Evolutionary conservation across 1,140 invertebrate genomes (phyloP).

Genomic region (Maniola jurtina): DNA sequence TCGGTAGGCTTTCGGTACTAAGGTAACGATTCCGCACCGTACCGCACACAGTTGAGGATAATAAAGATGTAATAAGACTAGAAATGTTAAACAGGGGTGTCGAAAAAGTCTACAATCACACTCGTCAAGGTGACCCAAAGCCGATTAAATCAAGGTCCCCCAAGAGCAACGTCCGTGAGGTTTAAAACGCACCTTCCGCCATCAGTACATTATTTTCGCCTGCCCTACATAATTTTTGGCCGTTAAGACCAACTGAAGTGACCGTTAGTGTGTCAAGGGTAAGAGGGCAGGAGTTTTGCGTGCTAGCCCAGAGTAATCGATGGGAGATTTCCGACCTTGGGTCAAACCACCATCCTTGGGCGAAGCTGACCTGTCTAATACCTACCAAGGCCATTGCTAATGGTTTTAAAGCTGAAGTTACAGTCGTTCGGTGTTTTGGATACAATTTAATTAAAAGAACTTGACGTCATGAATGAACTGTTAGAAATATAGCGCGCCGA

Average conservation of each 20-base stretch:
- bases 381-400: slow-evolving; percentile 37
- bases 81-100: not conserved
- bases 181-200: slow-evolving; percentile 43
- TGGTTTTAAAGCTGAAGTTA: slow-evolving; percentile 3
- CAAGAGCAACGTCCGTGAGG: slow-evolving; percentile 41
- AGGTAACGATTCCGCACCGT: too few relatives aligned
- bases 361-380: slow-evolving; percentile 61
- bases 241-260: slow-evolving; percentile 41
- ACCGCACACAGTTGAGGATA: not conserved
- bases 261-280: slow-evolving; percentile 69
- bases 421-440: not conserved
- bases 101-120: not conserved
- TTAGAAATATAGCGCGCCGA: not conserved
- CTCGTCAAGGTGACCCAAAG: slow-evolving; percentile 7
- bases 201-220: slow-evolving; percentile 45
- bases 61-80: not conserved
- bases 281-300: slow-evolving; percentile 61
- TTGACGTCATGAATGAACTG: not conserved
- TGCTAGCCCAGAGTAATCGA: slow-evolving; percentile 58
- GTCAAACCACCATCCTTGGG: slow-evolving; percentile 57
- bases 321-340: slow-evolving; percentile 69
- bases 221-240: slow-evolving; percentile 61
- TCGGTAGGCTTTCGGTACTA: too few relatives aligned
- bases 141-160: slow-evolving; percentile 19
- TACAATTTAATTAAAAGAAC: not conserved